Evolutionary conservation across 2,113 vertebrate species (phyloP).

Genomic region (Atlantisia rogersi): DNA sequence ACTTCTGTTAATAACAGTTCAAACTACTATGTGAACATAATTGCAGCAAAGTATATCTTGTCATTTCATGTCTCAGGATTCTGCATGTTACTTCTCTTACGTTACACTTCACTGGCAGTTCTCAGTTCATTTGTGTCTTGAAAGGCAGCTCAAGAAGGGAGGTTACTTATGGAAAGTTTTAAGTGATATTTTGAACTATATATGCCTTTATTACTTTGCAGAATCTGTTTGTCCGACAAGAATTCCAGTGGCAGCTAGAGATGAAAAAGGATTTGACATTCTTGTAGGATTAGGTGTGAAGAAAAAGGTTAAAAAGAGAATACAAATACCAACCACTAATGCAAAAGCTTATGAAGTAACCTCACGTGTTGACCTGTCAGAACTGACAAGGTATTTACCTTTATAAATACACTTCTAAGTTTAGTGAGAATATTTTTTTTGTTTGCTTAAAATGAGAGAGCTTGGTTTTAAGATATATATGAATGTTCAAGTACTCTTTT

Average conservation of each 20-base stretch:
- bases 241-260: slow-evolving; percentile 90
- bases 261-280: slow-evolving; percentile 97
- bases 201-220: slow-evolving; percentile 65
- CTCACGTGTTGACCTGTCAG: slow-evolving; percentile 86
- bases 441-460: neutral
- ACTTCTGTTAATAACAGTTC: neutral
- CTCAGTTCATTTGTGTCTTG: neutral
- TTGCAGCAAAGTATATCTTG: neutral
- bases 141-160: neutral
- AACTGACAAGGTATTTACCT: slow-evolving; percentile 85
- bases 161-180: neutral
- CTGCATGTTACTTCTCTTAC: neutral
- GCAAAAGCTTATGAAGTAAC: slow-evolving; percentile 92
- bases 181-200: neutral
- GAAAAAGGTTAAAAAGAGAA: slow-evolving; percentile 90
- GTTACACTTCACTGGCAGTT: neutral
- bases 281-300: slow-evolving; percentile 90
- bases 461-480: neutral
- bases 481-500: neutral
- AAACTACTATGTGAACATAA: neutral
- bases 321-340: slow-evolving; percentile 83
- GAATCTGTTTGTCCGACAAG: slow-evolving; percentile 93
- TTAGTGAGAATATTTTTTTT: neutral
- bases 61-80: neutral
- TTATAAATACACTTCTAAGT: neutral